Base-by-base conservation (phyloP, 2,113 vertebrate genomes). In the Centropristis striata region DNA sequence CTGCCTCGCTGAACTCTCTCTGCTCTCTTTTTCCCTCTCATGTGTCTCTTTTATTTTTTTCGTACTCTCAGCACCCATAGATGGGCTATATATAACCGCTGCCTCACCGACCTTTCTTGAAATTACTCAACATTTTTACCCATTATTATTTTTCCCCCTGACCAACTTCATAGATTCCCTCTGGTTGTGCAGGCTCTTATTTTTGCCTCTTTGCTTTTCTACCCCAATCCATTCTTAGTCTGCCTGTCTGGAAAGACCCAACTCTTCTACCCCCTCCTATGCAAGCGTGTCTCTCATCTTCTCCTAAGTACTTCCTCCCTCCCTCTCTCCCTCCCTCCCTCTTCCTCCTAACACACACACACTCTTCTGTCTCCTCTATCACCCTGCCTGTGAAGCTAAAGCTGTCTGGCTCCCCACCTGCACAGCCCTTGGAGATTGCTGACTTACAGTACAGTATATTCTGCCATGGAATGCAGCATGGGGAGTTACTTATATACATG, bases 321-420 rank as follows among this genome's bases (percentile, higher is more conserved):
- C 46, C 32, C 37, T 37, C 37, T 20, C 70, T 27, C 10, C 2
- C 25, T 0, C 14, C 46, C 4, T 1, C 63, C n/a, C 37, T 20
- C 70, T 27, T 7, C 2, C 25, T 0, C 14, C 46, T 1, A 58
- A 54, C 65, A 15, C 20, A 55, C 49, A 37, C 36, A 25, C 68
- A 27, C 16, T 41, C 27, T 53, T 65, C 66, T 25, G 12, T 14
- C 37, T 84, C 67, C 59, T 82, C 61, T 23, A 69, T 80, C 83
- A 57, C 65, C 53, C 70, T 47, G 70, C 66, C 73, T 83, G 71
- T 18, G 23, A 27, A 82, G 66, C 80, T 75, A 66, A 83, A 85
- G 71, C 83, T 87, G 86, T 87, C 85, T 75, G 60, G 12, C 74
- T 67, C 71, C 81, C 81, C 78, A 89, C 74, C 88, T 88, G 70